Conservation (phyloP, 2,113 vertebrate genomes). For the Atlantisia rogersi region DNA sequence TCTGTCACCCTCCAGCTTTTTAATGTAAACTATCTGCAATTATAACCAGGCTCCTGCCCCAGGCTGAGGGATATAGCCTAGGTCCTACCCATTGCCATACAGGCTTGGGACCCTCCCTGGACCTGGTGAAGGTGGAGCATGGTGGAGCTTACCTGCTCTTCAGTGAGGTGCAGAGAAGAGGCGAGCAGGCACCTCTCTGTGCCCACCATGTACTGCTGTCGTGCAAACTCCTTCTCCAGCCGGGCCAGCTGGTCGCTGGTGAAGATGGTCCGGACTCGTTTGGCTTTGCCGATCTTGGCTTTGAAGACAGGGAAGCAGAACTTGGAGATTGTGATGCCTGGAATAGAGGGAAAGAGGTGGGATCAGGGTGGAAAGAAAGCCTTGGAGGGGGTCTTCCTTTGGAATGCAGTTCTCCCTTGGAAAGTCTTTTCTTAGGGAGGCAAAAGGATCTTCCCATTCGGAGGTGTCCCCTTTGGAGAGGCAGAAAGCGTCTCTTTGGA, state of each 20-base stretch:
- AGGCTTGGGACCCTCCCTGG: background rate
- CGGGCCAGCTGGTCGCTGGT: conserved; percentile 84
- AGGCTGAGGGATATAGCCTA: rapidly evolving
- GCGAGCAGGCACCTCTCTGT: conserved; percentile 83
- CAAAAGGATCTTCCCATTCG: background rate
- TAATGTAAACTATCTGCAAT: rapidly evolving
- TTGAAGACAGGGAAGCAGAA: conserved; percentile 69
- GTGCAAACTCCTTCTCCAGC: conserved; percentile 85
- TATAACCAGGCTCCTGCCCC: rapidly evolving
- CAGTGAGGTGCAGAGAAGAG: conserved; percentile 79
- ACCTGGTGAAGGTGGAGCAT: background rate
- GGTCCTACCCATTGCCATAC: background rate
- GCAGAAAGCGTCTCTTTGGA: background rate
- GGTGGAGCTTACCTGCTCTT: conserved; percentile 78
- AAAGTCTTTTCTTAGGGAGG: background rate
- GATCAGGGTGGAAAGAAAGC: background rate
- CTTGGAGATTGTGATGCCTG: conserved; percentile 74
- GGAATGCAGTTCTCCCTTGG: background rate
- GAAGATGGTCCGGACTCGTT: conserved; percentile 84
- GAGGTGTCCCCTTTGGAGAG: background rate
- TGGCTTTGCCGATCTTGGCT: conserved; percentile 78
- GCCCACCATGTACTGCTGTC: conserved; percentile 88
- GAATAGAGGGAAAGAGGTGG: rapidly evolving
- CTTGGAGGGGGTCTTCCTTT: background rate
- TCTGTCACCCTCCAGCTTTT: background rate